A percentile compares a stretch with the other conserved stretches of the same genome.
Conservation (phyloP, 2,797 vertebrate genomes). For the Periophthalmus magnuspinnatus region DNA sequence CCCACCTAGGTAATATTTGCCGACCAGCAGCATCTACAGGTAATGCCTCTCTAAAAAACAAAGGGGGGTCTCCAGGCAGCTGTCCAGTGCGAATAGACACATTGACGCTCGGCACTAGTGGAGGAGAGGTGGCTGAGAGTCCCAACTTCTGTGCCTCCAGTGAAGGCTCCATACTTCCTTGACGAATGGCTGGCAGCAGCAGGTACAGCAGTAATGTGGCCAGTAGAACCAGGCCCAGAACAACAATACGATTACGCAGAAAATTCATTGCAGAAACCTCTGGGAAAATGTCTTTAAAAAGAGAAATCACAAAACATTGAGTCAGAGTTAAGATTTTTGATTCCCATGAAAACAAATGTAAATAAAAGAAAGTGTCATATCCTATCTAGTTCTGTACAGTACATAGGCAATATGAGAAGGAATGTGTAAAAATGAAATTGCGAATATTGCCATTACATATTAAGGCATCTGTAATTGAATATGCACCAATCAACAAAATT, state of each 20-base stretch:
- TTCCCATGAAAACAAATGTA: neutral
- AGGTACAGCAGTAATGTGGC: conserved; percentile 85
- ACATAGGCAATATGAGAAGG: neutral
- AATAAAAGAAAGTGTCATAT: neutral
- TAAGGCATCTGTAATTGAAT: neutral
- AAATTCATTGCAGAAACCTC: conserved; percentile 73
- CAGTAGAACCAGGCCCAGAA: conserved; percentile 84
- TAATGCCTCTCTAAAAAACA: conserved; percentile 90
- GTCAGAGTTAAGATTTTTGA: neutral
- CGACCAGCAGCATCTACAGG: conserved; percentile 70
- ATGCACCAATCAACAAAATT: neutral
- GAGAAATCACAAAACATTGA: neutral
- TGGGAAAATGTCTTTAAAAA: conserved; percentile 39
- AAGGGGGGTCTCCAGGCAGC: conserved; percentile 79
- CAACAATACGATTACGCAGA: conserved; percentile 81
- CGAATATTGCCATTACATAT: neutral
- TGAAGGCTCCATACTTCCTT: conserved; percentile 78
- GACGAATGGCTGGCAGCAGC: conserved; percentile 81
- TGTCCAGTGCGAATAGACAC: conserved; percentile 79
- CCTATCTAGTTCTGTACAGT: neutral
- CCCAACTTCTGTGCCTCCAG: conserved; percentile 72
- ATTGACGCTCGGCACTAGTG: conserved; percentile 63
- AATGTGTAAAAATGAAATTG: neutral
- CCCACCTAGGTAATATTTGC: conserved; percentile 80
- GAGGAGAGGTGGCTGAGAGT: conserved; percentile 62